Evolutionary conservation across 2,888 invertebrate species (phyloP), one percentile per base, ranked within the genome.

Genomic region (Oscheius sp.): DNA sequence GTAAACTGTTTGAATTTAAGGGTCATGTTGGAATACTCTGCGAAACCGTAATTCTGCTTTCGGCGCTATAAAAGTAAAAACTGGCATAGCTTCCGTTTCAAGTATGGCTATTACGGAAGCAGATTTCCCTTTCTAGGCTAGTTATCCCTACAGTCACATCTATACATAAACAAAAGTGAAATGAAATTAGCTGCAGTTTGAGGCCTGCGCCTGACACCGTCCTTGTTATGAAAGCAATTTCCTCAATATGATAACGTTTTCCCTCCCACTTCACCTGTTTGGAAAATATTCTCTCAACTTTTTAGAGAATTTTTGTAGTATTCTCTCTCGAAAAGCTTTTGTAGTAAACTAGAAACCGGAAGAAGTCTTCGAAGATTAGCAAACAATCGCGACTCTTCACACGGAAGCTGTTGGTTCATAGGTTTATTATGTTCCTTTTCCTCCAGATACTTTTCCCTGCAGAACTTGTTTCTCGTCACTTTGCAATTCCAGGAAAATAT

Each of bases 361-460:
- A 55, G 55, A 55, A 33, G 55, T 55, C 55, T 55, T 55, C 20
- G 25, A 55, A 55, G 55, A 55, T 55, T 55, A 55, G 55, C 55
- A 55, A 55, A 55, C 55, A 55, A 33, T 33, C 55, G 55, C 55
- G 55, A 55, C 55, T 55, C 55, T 55, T 55, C 55, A 55, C 55
- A 55, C 55, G 34, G 55, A 55, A 55, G 55, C 34, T 55, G 55
- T 55, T 55, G 55, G 55, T 55, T 55, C 37, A 55, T 33, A 55
- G 55, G 55, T 33, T 55, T 55, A 55, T 55, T 55, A 55, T 55
- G 55, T 55, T 34, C 55, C n/a, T 25, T 33, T 34, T 55, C 33
- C 17, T 20, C 53, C 31, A 12, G 34, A n/a, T n/a, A n/a, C n/a
- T n/a, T n/a, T n/a, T n/a, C n/a, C n/a, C n/a, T 20, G 12, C 4